Percentiles rank a stretch among this genome's conserved stretches.
phyloP scores from a whole-genome alignment of 2,113 vertebrate species.

The Pagrus major region DNA sequence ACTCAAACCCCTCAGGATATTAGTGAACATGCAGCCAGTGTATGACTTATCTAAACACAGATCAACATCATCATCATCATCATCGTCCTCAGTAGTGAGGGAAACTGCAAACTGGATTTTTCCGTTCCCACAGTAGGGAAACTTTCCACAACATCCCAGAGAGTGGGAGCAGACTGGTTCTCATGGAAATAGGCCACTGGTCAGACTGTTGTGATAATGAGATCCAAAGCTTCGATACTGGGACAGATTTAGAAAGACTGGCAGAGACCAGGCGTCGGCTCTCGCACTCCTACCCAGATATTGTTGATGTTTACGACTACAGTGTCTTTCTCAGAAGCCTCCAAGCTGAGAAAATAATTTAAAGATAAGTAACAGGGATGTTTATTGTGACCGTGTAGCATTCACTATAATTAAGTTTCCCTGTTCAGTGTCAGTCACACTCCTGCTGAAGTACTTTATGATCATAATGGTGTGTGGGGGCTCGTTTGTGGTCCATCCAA shows the following conservation, averaged over 20 bases:
- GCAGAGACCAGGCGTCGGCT: constrained; percentile 7
- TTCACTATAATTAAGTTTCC: neutral
- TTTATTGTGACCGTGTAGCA: neutral
- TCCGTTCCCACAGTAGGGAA: constrained; percentile 67
- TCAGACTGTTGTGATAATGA: constrained; percentile 37
- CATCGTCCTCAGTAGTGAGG: neutral
- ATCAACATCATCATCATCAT: neutral
- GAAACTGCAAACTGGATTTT: constrained; percentile 40
- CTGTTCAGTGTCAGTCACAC: constrained; percentile 23
- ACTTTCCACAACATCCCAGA: constrained; percentile 64
- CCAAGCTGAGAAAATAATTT: constrained; percentile 8
- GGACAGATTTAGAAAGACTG: constrained; percentile 47
- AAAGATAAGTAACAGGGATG: neutral
- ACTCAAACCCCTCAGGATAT: neutral
- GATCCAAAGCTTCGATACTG: constrained; percentile 58
- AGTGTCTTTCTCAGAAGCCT: neutral
- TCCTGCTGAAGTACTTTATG: neutral
- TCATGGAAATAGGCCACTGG: constrained; percentile 49
- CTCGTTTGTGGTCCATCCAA: constrained; percentile 9
- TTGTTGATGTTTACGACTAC: constrained; percentile 12
- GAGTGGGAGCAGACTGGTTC: constrained; percentile 44
- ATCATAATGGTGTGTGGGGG: neutral
- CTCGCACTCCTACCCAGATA: neutral
- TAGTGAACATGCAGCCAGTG: neutral
- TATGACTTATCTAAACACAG: constrained; percentile 13